Evolutionary conservation across 2,888 invertebrate genomes (phyloP).

Genomic region (Trichopoda pennipes): DNA sequence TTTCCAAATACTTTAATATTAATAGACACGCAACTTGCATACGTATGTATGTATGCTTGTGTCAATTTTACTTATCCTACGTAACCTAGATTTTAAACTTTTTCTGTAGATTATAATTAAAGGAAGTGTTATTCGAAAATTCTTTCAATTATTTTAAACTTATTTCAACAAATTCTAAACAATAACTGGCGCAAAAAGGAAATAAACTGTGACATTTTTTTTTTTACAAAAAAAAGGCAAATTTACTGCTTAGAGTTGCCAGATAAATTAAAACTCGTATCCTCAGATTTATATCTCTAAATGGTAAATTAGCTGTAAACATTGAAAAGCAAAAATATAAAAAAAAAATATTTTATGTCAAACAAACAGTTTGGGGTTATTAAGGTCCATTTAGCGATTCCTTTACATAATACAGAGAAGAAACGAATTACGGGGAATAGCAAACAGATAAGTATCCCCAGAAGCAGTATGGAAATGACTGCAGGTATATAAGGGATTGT

Average conservation of each 20-base stretch:
- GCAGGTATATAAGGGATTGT: too few species aligned
- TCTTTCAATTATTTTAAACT: conserved; percentile 1
- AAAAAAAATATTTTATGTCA: too few species aligned
- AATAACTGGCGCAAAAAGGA: conserved; percentile 3
- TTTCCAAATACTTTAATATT: conserved; percentile 15
- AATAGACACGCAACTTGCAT: conserved; percentile 28
- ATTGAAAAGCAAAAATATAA: too few species aligned
- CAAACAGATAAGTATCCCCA: too few species aligned
- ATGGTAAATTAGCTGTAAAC: too few species aligned
- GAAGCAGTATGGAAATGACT: too few species aligned
- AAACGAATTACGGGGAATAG: too few species aligned
- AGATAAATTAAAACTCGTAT: background rate
- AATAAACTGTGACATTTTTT: background rate
- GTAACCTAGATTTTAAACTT: conserved; percentile 5
- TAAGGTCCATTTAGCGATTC: too few species aligned
- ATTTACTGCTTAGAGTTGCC: conserved; percentile 1
- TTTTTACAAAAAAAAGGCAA: conserved; percentile 5
- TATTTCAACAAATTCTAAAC: conserved; percentile 16
- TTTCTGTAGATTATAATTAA: conserved; percentile 19
- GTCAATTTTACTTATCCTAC: conserved; percentile 48
- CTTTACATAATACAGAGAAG: too few species aligned
- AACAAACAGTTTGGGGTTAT: background rate
- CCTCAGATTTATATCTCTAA: too few species aligned
- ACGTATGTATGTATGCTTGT: background rate
- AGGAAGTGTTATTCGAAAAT: too few species aligned